Base-by-base conservation (phyloP, 1,140 invertebrate species). In the Papilio polyxenes region DNA sequence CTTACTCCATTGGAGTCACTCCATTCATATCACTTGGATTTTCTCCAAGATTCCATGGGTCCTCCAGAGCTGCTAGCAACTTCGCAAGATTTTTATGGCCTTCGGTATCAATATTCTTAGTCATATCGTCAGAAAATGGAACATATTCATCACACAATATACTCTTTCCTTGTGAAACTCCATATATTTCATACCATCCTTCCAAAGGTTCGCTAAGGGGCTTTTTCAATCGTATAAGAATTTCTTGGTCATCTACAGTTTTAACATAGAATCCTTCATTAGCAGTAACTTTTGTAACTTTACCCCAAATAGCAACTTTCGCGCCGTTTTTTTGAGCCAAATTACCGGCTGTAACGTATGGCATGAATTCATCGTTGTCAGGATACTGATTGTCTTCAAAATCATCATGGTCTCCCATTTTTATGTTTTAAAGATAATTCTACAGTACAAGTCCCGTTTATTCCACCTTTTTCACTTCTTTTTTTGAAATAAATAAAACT, bases 131-230 rank as follows among this genome's bases (percentile, higher is more conserved):
- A 49, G 91, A 87, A 82, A 95, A 92, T 23, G 89, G 87, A 7
- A 95, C 89, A 85, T 93, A 94, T 82, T 95, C 93, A 80, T 95
- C 93, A 81, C 93, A 94, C n/a, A 94, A 69, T n/a, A 95, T 84
- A 84, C 86, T 88, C 69, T 92, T 93, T 8, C 93, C 93, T 90
- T 94, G 93, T 10, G 91, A 92, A 8, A 93, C 89, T 23, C 94
- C 94, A 75, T 90, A 85, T 65, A 95, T 91, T 82, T 95, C 94
- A 51, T 93, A 93, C 93, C 94, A 95, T 11, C 94, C 94, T 83
- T 93, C 92, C 8, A 94, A 83, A 7, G 92, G 85, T 75, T 94
- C 93, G n/a, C 83, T 89, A 75, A 93, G 79, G 3, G 93, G 93
- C 65, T 85, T 92, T 72, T 88, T 90, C 48, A 94, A 83, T 82